Evolutionary conservation across 2,113 vertebrate genomes (phyloP).

Genomic region (Stercorarius parasiticus): DNA sequence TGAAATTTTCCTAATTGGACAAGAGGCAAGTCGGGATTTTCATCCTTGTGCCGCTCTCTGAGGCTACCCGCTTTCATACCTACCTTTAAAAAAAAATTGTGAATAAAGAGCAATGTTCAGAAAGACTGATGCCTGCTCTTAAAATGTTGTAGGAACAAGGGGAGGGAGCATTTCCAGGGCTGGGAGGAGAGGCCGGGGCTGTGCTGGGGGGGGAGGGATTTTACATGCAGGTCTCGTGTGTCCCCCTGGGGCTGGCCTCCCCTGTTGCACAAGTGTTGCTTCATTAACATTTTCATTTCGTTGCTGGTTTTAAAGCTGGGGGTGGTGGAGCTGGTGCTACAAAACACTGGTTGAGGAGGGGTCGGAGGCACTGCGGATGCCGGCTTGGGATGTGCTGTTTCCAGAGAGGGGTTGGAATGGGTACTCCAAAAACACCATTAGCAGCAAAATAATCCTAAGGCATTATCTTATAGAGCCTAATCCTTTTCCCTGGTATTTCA

Average conservation of each 20-base stretch:
- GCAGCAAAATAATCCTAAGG: not conserved
- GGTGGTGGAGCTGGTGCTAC: not conserved
- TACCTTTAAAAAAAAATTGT: not conserved
- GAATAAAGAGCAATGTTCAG: not conserved
- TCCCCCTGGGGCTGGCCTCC: not conserved
- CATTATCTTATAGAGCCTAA: not conserved
- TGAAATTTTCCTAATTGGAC: not conserved
- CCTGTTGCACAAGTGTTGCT: not conserved
- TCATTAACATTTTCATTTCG: not conserved
- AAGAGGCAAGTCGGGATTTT: not conserved
- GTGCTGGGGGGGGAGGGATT: not conserved
- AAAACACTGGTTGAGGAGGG: not conserved
- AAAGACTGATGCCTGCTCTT: not conserved
- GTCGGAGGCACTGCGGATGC: not conserved
- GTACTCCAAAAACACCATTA: not conserved
- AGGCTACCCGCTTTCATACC: not conserved
- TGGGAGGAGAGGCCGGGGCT: not conserved
- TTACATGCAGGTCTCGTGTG: not conserved
- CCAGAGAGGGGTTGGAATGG: not conserved
- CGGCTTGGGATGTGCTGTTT: not conserved
- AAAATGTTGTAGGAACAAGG: not conserved
- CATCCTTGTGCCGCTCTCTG: rapidly evolving
- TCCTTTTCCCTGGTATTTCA: not conserved
- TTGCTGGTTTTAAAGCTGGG: not conserved
- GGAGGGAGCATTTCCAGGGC: not conserved